These are phyloP conservation scores for Geothlypis trichas DNA, from an alignment of 2,113 vertebrate species.

Conservation along the genomic window DNA sequence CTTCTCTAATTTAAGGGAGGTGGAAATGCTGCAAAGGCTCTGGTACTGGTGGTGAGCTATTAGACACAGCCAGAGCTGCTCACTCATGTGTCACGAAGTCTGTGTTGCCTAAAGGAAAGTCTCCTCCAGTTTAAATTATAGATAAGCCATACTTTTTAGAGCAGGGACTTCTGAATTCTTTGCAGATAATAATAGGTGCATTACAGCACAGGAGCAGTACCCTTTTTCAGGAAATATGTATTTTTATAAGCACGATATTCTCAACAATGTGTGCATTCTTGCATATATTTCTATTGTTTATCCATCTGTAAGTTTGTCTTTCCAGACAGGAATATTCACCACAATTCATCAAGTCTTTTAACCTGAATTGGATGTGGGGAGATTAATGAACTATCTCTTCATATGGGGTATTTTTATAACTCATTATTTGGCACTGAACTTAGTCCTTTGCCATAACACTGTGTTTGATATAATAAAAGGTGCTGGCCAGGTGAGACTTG, in stretches of 20 bases:
- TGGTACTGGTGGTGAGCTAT: background rate
- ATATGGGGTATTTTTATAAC: background rate
- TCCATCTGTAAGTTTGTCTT: background rate
- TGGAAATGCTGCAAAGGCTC: background rate
- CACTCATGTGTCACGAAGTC: background rate
- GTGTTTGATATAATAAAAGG: background rate
- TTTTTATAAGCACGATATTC: background rate
- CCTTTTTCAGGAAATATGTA: background rate
- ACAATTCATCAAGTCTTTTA: background rate
- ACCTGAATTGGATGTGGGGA: background rate
- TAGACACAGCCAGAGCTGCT: background rate
- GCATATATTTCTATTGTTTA: background rate
- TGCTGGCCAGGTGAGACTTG: background rate
- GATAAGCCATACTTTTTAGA: background rate
- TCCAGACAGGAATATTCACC: background rate
- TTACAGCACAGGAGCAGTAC: background rate
- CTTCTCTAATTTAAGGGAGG: background rate
- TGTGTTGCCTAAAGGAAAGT: conserved; percentile 10
- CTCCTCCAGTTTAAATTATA: conserved; percentile 9
- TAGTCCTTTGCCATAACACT: background rate
- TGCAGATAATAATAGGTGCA: background rate
- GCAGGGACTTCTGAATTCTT: background rate
- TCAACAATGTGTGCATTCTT: background rate
- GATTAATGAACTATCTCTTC: background rate
- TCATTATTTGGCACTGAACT: background rate